Conservation (phyloP, 2,113 vertebrate species). For the Pygoscelis adeliae region DNA sequence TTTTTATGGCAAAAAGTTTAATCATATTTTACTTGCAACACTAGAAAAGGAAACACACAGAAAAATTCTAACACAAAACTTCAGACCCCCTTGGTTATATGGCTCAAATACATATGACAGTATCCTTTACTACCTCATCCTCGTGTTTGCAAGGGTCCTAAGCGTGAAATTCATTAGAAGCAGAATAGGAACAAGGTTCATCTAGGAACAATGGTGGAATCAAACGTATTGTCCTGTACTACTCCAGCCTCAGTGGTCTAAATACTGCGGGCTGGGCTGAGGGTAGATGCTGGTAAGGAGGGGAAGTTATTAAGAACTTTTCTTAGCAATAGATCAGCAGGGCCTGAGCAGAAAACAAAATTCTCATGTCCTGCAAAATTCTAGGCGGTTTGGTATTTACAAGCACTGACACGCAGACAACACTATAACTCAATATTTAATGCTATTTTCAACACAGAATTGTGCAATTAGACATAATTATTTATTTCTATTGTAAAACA, state of each 20-base stretch:
- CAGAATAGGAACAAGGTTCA: neutral
- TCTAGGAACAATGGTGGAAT: neutral
- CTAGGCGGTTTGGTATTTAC: neutral
- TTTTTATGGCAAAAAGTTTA: neutral
- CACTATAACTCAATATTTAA: neutral
- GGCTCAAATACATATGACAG: neutral
- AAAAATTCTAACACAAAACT: neutral
- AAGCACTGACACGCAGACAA: neutral
- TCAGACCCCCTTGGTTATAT: neutral
- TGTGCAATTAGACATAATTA: neutral
- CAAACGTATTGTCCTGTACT: neutral
- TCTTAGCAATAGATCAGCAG: neutral
- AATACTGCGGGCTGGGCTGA: neutral
- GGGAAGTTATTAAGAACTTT: neutral
- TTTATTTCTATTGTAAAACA: neutral
- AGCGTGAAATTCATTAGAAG: neutral
- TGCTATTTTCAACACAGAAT: neutral
- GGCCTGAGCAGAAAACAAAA: neutral
- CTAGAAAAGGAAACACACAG: neutral
- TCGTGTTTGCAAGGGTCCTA: neutral
- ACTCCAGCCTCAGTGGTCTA: neutral
- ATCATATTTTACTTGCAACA: neutral
- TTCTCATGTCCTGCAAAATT: neutral
- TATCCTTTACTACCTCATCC: neutral
- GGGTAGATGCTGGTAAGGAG: neutral